Evolutionary conservation across 1,140 invertebrate genomes (phyloP).

Genomic region (Sminthurinus signatus): DNA sequence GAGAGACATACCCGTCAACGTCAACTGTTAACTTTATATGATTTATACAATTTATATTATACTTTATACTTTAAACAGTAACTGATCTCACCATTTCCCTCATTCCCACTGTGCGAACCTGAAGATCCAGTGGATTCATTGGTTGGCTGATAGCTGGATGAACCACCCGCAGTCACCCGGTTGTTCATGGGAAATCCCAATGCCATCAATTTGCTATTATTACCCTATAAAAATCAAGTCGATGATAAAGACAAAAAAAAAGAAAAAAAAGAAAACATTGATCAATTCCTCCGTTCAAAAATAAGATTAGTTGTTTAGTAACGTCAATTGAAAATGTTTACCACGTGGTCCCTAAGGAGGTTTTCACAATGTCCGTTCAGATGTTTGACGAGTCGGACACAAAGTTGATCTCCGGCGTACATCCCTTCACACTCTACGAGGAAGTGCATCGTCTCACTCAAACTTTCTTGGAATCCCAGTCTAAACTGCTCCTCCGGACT

Average conservation of each 20-base stretch:
- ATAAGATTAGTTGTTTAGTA: neutral
- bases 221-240: slow-evolving; percentile 29
- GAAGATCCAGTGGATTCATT: slow-evolving; percentile 42
- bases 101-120: slow-evolving; percentile 30
- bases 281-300: no score
- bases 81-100: neutral
- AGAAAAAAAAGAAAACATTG: no score
- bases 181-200: slow-evolving; percentile 20
- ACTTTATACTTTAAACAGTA: neutral
- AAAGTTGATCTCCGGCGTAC: slow-evolving; percentile 68
- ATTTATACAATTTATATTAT: no score
- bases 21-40: no score
- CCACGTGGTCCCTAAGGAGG: slow-evolving; percentile 15
- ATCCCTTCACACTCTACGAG: slow-evolving; percentile 77
- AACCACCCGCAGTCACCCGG: slow-evolving; percentile 9
- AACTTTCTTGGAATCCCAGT: slow-evolving; percentile 79
- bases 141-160: slow-evolving; percentile 40
- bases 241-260: neutral
- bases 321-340: neutral
- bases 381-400: slow-evolving; percentile 71
- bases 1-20: no score
- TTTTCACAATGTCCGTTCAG: slow-evolving; percentile 61
- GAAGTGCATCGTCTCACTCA: slow-evolving; percentile 81
- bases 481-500: slow-evolving; percentile 57
- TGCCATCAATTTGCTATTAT: slow-evolving; percentile 27